A percentile compares a stretch with the other conserved stretches of the same genome.
Conservation (phyloP, 2,113 vertebrate species). For the Neoarius graeffei region DNA sequence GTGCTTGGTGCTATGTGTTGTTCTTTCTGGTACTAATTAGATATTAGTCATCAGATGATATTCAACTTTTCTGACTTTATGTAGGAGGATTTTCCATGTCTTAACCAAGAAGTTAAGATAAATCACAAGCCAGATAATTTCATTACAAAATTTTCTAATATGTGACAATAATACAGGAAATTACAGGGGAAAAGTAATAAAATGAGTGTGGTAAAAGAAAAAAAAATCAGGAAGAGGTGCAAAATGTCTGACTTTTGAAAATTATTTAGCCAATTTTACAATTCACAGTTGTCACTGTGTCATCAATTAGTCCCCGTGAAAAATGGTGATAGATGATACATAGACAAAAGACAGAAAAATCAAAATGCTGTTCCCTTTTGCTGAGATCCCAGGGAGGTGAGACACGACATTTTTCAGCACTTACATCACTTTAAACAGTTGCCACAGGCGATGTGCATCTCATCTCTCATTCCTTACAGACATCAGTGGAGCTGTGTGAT, state of each 20-base stretch:
- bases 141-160: not conserved
- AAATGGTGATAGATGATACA: conserved; percentile 16
- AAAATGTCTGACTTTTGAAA: not conserved
- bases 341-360: conserved; percentile 3
- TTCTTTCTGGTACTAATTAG: not conserved
- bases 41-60: not conserved
- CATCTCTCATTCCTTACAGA: conserved; percentile 2
- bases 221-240: not conserved
- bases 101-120: not conserved
- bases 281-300: not conserved
- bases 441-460: conserved; percentile 8
- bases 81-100: not conserved
- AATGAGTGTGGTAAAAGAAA: not conserved
- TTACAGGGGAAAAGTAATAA: not conserved
- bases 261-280: not conserved
- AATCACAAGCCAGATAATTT: not conserved
- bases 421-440: conserved; percentile 23
- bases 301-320: not conserved
- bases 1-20: not conserved
- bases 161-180: not conserved
- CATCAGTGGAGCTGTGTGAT: conserved; percentile 1
- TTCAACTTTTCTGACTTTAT: not conserved
- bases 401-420: conserved; percentile 6
- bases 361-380: conserved; percentile 6
- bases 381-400: not conserved